phyloP scores from a whole-genome alignment of 2,888 invertebrate genomes.

The Caenorhabditis japonica region DNA sequence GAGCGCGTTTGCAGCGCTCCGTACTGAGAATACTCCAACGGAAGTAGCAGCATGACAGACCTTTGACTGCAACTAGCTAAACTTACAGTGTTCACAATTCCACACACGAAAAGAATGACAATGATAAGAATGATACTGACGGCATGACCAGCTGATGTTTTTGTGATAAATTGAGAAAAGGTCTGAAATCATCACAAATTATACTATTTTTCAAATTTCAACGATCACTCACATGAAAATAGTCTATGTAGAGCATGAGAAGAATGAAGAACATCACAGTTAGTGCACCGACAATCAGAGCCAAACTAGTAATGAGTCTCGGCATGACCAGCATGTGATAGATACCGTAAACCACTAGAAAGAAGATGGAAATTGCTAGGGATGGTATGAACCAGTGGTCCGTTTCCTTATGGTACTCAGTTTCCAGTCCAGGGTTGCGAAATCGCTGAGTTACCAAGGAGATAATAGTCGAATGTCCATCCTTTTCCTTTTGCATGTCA shows the following conservation, averaged over 20 bases:
- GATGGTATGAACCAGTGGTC: constrained; percentile 77
- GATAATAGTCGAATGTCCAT: constrained; percentile 34
- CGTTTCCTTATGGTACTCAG: constrained; percentile 72
- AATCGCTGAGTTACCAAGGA: constrained; percentile 33
- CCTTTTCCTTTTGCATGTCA: constrained; percentile 42
- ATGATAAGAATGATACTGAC: constrained; percentile 73
- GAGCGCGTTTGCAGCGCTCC: no score
- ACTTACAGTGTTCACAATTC: constrained; percentile 74
- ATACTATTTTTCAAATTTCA: background rate
- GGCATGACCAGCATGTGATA: constrained; percentile 72
- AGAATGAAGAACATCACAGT: constrained; percentile 72
- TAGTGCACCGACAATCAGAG: constrained; percentile 69
- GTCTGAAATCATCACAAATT: constrained; percentile 59
- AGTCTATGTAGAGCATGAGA: constrained; percentile 74
- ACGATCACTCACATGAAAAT: constrained; percentile 67
- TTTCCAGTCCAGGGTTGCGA: constrained; percentile 38
- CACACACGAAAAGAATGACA: constrained; percentile 72
- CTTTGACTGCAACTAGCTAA: no score
- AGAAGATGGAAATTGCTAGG: constrained; percentile 73
- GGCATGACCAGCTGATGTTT: constrained; percentile 74
- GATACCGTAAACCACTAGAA: constrained; percentile 73
- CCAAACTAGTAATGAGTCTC: constrained; percentile 68
- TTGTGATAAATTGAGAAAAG: constrained; percentile 75
- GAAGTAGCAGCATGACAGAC: no score
- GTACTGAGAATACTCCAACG: no score